Evolutionary conservation across 2,888 invertebrate species (phyloP), one percentile per base, ranked within the genome.

Genomic region (Micoletzkya japonica): DNA sequence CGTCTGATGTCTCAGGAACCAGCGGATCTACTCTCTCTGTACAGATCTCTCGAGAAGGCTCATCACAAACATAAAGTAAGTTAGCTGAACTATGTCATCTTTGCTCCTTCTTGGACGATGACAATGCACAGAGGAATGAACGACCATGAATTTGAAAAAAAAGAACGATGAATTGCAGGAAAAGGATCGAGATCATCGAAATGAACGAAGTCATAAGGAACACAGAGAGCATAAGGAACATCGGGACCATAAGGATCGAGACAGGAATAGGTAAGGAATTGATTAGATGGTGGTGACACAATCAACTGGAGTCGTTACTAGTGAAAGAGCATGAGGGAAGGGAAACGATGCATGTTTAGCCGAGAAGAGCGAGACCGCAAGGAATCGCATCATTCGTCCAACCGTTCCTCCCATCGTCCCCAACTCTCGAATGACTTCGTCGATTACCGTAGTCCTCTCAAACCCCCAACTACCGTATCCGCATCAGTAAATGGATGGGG

Each of bases 381-480:
- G 44, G 20, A 44, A 14, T 44, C 10, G 44, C 20, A 44, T 14
- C 20, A 44, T 44, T 44, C 10, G 20, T 44, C 10, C 20, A 20
- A 14, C 44, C 44, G 44, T 14, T 44, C 10, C 10, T 44, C 28
- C 52, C 52, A 20, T 56, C 28, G 10, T 56, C 56, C 26, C 32
- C 56, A 7, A 17, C 30, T 7, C 32, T 20, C 20, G 28, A 28
- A 20, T 32, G 56, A 6, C 24, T 17, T 34, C 57, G n/a, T 36
- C 6, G 61, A 61, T 49, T 61, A 61, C n/a, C 61, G 61, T 30
- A 61, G 61, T 61, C 61, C 61, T 3, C 49, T 61, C 49, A 61
- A 61, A 49, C 61, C 61, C n/a, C 61, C 61, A 24, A 60, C 60
- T 24, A 37, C 61, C 0, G 49, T 61, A 32, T 26, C 61, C 3